Evolutionary conservation across 2,888 invertebrate genomes (phyloP).

Genomic region (Onthophagus sagittarius): DNA sequence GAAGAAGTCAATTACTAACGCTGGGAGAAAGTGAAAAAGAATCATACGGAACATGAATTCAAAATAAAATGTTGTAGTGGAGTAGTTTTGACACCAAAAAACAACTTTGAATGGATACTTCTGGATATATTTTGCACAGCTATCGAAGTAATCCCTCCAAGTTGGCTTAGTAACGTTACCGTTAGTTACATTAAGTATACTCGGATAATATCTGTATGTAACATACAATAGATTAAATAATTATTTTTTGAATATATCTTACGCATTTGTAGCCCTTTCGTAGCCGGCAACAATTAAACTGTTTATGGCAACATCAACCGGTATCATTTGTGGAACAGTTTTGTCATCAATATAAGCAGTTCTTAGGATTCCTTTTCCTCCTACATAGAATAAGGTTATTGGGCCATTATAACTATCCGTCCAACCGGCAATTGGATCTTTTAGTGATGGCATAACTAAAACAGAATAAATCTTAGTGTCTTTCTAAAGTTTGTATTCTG

Average conservation of each 20-base stretch:
- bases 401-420: conserved; percentile 65
- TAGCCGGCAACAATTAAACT: conserved; percentile 48
- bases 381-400: conserved; percentile 51
- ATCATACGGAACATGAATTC: conserved; percentile 62
- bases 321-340: conserved; percentile 60
- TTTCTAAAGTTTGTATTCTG: too few species aligned
- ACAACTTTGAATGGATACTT: conserved; percentile 69
- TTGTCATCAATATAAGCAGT: not conserved
- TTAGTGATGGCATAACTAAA: conserved; percentile 37
- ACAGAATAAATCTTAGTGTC: not conserved
- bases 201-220: too few species aligned
- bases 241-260: too few species aligned
- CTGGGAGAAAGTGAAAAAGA: conserved; percentile 68
- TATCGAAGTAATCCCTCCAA: conserved; percentile 66
- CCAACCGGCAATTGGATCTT: conserved; percentile 53
- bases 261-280: not conserved
- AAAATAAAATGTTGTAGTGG: conserved; percentile 59
- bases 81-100: conserved; percentile 72
- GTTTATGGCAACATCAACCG: conserved; percentile 61
- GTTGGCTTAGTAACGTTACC: conserved; percentile 48
- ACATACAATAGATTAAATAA: too few species aligned
- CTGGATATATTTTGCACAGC: conserved; percentile 54
- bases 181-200: conserved; percentile 14
- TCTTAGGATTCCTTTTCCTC: conserved; percentile 36
- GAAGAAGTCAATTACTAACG: conserved; percentile 67